Evolutionary conservation across 2,113 vertebrate species (phyloP).

Genomic region (Chauna torquata): DNA sequence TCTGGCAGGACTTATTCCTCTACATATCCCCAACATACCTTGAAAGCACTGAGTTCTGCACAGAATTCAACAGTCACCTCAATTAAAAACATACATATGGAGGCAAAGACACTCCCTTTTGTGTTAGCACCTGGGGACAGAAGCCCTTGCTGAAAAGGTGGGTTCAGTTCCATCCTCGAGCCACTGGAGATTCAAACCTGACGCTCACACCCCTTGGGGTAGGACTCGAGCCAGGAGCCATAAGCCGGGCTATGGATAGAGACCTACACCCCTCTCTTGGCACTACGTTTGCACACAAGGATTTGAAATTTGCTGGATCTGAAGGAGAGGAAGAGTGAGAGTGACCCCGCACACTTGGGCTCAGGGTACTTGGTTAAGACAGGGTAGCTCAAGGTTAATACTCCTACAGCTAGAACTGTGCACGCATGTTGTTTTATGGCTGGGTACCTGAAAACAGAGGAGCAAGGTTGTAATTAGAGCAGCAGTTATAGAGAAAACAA

Average conservation of each 20-base stretch:
- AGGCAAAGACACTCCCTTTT: neutral
- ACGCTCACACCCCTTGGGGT: neutral
- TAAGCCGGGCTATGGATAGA: neutral
- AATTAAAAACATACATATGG: neutral
- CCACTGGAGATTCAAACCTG: fast-evolving
- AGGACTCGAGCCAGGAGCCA: neutral
- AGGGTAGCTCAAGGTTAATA: neutral
- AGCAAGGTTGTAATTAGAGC: neutral
- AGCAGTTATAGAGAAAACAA: neutral
- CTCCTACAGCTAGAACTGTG: neutral
- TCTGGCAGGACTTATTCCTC: neutral
- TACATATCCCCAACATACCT: neutral
- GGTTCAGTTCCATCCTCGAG: neutral
- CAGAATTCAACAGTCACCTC: neutral
- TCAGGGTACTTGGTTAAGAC: neutral
- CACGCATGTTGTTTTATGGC: neutral
- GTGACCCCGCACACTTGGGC: fast-evolving
- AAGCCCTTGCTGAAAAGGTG: neutral
- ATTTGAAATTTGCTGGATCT: neutral
- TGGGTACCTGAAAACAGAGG: neutral
- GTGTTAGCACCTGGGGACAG: neutral
- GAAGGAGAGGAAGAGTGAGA: neutral
- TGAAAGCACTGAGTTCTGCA: neutral
- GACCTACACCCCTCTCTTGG: neutral
- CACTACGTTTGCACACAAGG: neutral